Conservation (phyloP, 2,888 invertebrate species). For the Diabrotica balteata region DNA sequence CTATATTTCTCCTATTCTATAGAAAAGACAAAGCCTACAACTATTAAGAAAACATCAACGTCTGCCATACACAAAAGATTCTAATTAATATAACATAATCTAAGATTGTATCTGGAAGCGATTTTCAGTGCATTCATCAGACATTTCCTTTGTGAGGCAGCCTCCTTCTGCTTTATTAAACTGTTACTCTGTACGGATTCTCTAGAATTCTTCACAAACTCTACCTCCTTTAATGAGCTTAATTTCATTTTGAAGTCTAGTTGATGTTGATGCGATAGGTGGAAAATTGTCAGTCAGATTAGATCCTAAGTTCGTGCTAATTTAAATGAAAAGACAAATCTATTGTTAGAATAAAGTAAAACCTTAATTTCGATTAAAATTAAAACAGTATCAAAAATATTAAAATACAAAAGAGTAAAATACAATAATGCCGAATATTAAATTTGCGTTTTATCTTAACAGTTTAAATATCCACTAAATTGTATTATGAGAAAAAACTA, state of each 20-base stretch:
- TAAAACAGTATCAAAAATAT: too few relatives aligned
- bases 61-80: constrained; percentile 41
- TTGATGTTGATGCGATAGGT: constrained; percentile 3
- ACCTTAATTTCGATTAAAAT: too few relatives aligned
- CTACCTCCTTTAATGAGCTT: constrained; percentile 1
- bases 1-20: constrained; percentile 16
- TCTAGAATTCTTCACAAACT: neutral
- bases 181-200: constrained; percentile 14
- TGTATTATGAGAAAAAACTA: too few relatives aligned
- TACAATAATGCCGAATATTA: too few relatives aligned
- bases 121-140: constrained; percentile 34
- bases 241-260: neutral
- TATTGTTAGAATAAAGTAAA: too few relatives aligned
- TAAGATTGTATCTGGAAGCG: constrained; percentile 41
- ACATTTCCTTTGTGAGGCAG: constrained; percentile 31
- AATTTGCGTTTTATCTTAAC: too few relatives aligned
- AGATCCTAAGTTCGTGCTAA: too few relatives aligned
- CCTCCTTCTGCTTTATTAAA: constrained; percentile 31
- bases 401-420: too few relatives aligned
- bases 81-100: constrained; percentile 47
- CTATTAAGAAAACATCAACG: constrained; percentile 42
- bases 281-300: neutral
- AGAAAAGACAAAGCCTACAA: constrained; percentile 22
- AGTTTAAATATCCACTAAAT: too few relatives aligned
- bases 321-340: too few relatives aligned